A percentile compares a stretch with the other conserved stretches of the same genome.
Evolutionary conservation across 2,888 invertebrate species (phyloP).

Genomic region (Melanargia galathea): DNA sequence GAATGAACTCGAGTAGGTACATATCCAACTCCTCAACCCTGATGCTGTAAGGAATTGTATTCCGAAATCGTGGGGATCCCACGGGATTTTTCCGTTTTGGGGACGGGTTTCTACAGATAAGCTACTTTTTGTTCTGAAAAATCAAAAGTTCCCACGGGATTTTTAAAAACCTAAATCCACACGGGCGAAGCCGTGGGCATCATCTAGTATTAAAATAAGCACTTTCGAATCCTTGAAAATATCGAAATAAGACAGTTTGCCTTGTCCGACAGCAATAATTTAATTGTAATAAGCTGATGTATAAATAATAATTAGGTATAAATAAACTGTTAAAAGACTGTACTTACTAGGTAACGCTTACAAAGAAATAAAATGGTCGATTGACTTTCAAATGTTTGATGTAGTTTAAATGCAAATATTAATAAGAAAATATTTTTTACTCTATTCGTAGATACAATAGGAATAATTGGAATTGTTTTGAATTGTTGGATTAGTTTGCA

Average conservation of each 20-base stretch:
- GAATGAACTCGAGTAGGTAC: no score
- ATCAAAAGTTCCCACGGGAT: no score
- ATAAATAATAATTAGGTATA: not conserved
- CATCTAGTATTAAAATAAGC: not conserved
- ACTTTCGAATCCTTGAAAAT: slow-evolving; percentile 14
- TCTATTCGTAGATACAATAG: not conserved
- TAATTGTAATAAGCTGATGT: not conserved
- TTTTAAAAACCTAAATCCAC: no score
- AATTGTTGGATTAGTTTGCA: not conserved
- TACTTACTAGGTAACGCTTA: not conserved
- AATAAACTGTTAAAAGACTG: not conserved
- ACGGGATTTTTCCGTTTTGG: no score
- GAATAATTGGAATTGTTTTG: not conserved
- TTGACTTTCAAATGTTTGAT: slow-evolving; percentile 17
- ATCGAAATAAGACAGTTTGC: slow-evolving; percentile 17
- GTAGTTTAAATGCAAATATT: not conserved
- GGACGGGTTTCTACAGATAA: no score
- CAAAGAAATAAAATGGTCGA: slow-evolving; percentile 12
- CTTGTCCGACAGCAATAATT: slow-evolving; percentile 9
- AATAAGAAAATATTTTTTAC: slow-evolving; percentile 4
- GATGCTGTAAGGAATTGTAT: no score
- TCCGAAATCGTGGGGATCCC: no score
- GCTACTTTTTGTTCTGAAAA: no score
- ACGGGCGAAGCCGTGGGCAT: no score
- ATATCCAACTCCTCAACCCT: no score